These are phyloP conservation scores for Cotesia vestalis DNA, from an alignment of 1,140 invertebrate species.

Conservation along the genomic window DNA sequence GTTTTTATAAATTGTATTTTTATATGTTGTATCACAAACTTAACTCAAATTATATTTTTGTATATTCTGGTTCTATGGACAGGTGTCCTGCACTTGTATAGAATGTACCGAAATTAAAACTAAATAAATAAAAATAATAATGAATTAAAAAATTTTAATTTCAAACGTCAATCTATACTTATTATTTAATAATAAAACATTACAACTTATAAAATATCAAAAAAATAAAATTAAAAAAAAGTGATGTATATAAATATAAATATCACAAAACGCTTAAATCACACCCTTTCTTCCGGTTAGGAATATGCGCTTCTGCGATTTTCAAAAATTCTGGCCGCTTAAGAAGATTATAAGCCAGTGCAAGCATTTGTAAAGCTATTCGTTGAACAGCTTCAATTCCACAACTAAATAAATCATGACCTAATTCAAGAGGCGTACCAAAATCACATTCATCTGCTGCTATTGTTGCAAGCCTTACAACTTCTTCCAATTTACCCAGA, in stretches of 20 bases:
- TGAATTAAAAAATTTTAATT: neutral
- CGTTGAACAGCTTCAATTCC: constrained; percentile 76
- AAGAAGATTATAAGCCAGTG: constrained; percentile 81
- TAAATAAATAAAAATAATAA: no score
- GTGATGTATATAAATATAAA: neutral
- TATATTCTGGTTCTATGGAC: no score
- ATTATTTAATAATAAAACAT: no score
- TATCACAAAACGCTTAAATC: constrained; percentile 58
- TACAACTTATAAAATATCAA: no score
- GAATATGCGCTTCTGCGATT: constrained; percentile 78
- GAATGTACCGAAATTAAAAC: no score
- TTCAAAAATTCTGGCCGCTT: constrained; percentile 76
- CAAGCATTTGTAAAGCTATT: constrained; percentile 72
- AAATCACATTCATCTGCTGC: constrained; percentile 95
- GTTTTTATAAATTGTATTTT: no score
- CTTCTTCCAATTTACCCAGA: constrained; percentile 75
- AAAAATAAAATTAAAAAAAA: no score
- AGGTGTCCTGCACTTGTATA: no score
- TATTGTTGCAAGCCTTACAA: constrained; percentile 84
- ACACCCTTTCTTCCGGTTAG: constrained; percentile 66
- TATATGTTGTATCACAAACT: no score
- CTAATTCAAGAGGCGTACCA: constrained; percentile 89
- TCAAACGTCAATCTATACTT: neutral
- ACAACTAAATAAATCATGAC: constrained; percentile 83
- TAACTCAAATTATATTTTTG: no score